These are phyloP conservation scores for Pogonocichla stellata DNA, from an alignment of 2,113 vertebrate species.

Conservation along the genomic window DNA sequence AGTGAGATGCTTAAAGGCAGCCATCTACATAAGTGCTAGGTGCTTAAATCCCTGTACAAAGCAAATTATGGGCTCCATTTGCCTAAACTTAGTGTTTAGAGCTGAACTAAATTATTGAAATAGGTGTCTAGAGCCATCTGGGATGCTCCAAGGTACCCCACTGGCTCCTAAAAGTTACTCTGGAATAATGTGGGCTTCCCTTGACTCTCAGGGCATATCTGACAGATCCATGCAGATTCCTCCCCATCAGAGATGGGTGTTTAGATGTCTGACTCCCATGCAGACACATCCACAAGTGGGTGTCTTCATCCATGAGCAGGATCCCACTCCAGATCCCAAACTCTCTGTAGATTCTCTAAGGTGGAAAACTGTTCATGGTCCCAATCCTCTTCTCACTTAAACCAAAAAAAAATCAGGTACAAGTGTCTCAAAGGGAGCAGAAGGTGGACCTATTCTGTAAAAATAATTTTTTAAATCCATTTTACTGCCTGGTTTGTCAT, in stretches of 20 bases:
- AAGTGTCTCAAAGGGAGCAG: not conserved
- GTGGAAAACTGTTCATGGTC: not conserved
- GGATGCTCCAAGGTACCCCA: not conserved
- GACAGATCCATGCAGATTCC: not conserved
- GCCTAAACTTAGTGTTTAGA: not conserved
- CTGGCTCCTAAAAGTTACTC: not conserved
- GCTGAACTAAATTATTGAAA: not conserved
- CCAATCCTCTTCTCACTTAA: not conserved
- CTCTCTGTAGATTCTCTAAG: not conserved
- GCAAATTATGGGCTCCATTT: not conserved
- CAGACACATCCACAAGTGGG: not conserved
- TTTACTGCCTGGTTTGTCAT: not conserved
- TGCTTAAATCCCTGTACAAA: not conserved
- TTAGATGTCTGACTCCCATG: not conserved
- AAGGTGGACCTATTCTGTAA: not conserved
- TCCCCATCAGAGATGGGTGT: not conserved
- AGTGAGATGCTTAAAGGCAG: not conserved
- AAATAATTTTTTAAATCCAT: not conserved
- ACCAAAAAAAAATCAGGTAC: not conserved
- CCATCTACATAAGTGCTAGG: not conserved
- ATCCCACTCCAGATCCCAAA: not conserved
- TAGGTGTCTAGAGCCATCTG: not conserved
- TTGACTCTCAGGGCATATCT: not conserved
- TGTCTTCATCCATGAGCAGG: not conserved
- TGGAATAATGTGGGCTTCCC: not conserved